Conservation (phyloP, 1,140 invertebrate genomes). For the Caenorhabditis briggsae region DNA sequence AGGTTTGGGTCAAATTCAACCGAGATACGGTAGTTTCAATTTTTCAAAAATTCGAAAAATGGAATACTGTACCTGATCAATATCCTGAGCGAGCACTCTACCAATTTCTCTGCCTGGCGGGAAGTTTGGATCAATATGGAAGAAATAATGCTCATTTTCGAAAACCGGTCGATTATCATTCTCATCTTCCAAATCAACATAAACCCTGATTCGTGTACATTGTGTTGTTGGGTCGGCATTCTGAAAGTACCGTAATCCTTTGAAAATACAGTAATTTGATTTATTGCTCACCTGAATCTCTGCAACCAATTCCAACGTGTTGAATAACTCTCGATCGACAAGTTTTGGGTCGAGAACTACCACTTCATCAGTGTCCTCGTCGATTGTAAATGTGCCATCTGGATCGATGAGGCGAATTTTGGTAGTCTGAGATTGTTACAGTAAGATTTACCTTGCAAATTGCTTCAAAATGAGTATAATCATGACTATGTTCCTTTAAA, state of each 20-base stretch:
- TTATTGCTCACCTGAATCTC: constrained; percentile 26
- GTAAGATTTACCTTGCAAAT: too few species aligned
- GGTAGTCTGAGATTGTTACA: constrained; percentile 31
- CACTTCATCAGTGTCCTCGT: constrained; percentile 38
- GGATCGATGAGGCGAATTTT: constrained; percentile 59
- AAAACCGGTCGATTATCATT: constrained; percentile 62
- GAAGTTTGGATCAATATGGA: constrained; percentile 42
- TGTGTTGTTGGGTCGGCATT: constrained; percentile 12
- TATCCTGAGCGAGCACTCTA: constrained; percentile 43
- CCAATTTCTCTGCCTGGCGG: constrained; percentile 45
- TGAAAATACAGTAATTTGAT: too few species aligned
- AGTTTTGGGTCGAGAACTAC: constrained; percentile 45
- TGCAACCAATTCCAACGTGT: constrained; percentile 50
- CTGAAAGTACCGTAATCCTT: background rate
- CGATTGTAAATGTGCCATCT: constrained; percentile 59
- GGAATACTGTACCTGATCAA: constrained; percentile 43
- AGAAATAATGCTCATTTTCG: constrained; percentile 58
- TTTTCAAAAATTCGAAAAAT: background rate
- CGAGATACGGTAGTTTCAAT: too few species aligned
- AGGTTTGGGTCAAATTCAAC: too few species aligned
- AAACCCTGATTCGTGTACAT: constrained; percentile 45
- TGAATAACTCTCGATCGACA: constrained; percentile 57
- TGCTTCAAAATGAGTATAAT: too few species aligned
- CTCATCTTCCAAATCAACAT: constrained; percentile 54
- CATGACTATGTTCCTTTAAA: too few species aligned